phyloP scores from a whole-genome alignment of 2,113 vertebrate species.

The Pongo abelii region DNA sequence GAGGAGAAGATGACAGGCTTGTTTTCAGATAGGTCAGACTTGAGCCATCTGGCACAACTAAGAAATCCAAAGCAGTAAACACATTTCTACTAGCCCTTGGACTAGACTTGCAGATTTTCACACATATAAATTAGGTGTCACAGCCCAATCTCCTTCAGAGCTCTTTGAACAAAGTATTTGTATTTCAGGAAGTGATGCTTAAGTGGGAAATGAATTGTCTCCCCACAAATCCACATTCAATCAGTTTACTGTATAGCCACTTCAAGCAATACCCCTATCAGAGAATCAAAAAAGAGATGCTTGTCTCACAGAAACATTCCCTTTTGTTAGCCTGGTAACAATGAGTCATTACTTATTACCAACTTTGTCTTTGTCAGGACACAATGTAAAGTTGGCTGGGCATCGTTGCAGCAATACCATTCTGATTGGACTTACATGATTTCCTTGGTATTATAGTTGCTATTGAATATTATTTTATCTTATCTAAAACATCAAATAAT shows the following conservation, averaged over 20 bases:
- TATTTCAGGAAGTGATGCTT: slow-evolving; percentile 17
- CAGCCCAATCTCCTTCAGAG: background rate
- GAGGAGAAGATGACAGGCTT: background rate
- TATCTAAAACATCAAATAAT: slow-evolving; percentile 34
- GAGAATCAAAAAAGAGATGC: background rate
- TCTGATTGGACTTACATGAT: background rate
- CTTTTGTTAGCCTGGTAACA: slow-evolving; percentile 15
- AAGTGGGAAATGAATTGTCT: slow-evolving; percentile 35
- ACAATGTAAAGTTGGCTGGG: slow-evolving; percentile 4
- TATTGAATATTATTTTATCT: slow-evolving; percentile 24
- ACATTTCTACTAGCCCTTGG: background rate
- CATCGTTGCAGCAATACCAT: background rate
- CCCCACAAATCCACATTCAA: background rate
- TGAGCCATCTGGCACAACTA: background rate
- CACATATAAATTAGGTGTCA: slow-evolving; percentile 42
- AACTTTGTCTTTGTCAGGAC: slow-evolving; percentile 8
- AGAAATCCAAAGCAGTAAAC: slow-evolving; percentile 28
- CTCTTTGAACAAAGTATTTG: background rate
- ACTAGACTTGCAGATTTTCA: slow-evolving; percentile 52
- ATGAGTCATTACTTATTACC: slow-evolving; percentile 30
- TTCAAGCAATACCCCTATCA: slow-evolving; percentile 27
- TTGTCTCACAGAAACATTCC: background rate
- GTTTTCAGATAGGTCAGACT: background rate
- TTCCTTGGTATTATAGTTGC: background rate
- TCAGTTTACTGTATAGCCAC: background rate